These are phyloP conservation scores for Cybosia mesomella DNA, from an alignment of 2,888 invertebrate species.

Conservation along the genomic window DNA sequence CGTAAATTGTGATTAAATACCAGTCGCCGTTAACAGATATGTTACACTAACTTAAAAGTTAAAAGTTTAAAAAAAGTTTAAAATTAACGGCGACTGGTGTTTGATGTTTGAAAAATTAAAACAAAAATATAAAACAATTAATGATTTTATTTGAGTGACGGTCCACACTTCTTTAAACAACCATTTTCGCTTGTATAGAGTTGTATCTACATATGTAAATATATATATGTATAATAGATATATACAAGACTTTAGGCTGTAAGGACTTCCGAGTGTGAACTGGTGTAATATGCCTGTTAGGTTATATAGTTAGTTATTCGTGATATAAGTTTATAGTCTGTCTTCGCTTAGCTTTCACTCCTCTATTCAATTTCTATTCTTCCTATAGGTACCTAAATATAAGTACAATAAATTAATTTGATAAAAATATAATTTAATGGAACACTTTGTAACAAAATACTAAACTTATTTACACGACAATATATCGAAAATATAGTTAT, in stretches of 20 bases:
- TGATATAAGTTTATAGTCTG: constrained; percentile 26
- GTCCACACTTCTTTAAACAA: neutral
- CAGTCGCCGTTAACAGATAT: too few relatives aligned
- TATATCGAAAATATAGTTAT: neutral
- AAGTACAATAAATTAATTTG: constrained; percentile 12
- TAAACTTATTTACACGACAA: neutral
- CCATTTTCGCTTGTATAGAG: constrained; percentile 29
- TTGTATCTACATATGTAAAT: constrained; percentile 46
- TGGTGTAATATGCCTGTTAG: constrained; percentile 3
- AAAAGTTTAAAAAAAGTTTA: too few relatives aligned
- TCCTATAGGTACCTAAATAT: constrained; percentile 8
- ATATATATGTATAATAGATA: neutral
- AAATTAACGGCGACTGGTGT: neutral
- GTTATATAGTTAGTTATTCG: constrained; percentile 29
- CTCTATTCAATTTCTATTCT: constrained; percentile 14
- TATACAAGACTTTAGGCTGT: constrained; percentile 11
- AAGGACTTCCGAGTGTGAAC: neutral
- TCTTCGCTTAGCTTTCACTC: constrained; percentile 23
- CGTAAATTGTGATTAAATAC: too few relatives aligned
- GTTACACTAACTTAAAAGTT: too few relatives aligned
- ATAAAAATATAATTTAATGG: constrained; percentile 2
- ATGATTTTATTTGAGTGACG: neutral
- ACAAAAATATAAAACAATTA: neutral
- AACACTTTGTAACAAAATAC: neutral
- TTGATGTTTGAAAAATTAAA: neutral